These are phyloP conservation scores for Martes martes DNA, from an alignment of 2,113 vertebrate species.

Conservation along the genomic window DNA sequence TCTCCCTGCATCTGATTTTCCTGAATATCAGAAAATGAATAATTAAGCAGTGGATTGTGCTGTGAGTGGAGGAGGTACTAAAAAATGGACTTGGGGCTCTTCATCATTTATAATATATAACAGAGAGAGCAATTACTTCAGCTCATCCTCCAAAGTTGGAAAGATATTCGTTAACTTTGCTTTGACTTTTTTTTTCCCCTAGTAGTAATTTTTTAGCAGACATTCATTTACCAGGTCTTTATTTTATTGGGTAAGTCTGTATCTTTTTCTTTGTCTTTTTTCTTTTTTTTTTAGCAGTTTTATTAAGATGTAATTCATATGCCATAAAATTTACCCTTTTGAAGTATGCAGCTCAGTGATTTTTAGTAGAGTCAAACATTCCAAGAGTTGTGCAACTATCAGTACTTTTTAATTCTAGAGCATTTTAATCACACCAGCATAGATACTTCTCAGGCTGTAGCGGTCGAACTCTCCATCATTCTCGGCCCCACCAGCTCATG, in stretches of 20 bases:
- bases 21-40: background rate
- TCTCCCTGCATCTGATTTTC: background rate
- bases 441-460: background rate
- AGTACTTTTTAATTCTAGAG: background rate
- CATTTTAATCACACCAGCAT: background rate
- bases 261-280: background rate
- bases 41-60: background rate
- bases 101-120: background rate
- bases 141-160: background rate
- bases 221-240: background rate
- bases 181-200: background rate
- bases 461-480: background rate
- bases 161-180: background rate
- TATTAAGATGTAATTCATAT: slow-evolving; percentile 3
- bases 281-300: background rate
- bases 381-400: background rate
- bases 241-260: fast-evolving
- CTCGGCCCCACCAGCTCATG: background rate
- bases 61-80: background rate
- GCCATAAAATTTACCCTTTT: background rate
- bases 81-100: background rate
- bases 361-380: background rate
- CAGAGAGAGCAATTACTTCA: background rate
- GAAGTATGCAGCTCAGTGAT: background rate
- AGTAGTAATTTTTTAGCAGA: background rate